These are phyloP conservation scores for Drosophila rufa DNA, from an alignment of 1,140 invertebrate species.

Conservation along the genomic window DNA sequence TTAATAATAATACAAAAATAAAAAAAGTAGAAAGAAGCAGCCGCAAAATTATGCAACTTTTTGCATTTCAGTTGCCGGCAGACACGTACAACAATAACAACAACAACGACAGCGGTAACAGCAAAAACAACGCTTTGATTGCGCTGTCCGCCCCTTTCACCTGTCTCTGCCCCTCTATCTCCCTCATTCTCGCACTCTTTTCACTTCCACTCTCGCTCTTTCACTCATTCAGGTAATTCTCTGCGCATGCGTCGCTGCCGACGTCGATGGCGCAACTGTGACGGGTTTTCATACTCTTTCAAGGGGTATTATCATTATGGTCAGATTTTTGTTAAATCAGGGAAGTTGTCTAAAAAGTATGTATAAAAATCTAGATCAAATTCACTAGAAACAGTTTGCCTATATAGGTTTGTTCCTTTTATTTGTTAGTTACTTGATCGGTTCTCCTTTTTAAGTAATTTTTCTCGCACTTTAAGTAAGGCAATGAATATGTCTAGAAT, in stretches of 20 bases:
- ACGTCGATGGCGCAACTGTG: conserved; percentile 75
- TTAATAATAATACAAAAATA: not conserved
- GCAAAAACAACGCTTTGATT: conserved; percentile 11
- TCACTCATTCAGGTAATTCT: conserved; percentile 38
- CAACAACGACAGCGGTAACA: not conserved
- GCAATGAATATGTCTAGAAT: too few species aligned
- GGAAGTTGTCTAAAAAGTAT: not conserved
- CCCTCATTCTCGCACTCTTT: conserved; percentile 10
- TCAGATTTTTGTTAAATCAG: not conserved
- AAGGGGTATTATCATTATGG: not conserved
- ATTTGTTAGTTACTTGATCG: too few species aligned
- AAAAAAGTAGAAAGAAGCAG: conserved; percentile 1
- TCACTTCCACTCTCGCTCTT: conserved; percentile 22
- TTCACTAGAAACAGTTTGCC: not conserved
- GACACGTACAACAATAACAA: conserved; percentile 17
- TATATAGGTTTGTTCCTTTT: too few species aligned
- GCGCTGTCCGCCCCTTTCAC: conserved; percentile 68
- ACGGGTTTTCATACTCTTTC: conserved; percentile 36
- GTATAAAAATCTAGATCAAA: not conserved
- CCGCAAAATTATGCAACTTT: conserved; percentile 50
- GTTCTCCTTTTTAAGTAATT: too few species aligned
- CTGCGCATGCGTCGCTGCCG: conserved; percentile 50
- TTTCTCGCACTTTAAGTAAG: too few species aligned
- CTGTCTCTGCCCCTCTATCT: conserved; percentile 49
- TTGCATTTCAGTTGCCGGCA: conserved; percentile 26